Percentiles rank a stretch among this genome's conserved stretches.
These are phyloP conservation scores for Naso thynnoides DNA, from an alignment of 2,797 vertebrate genomes.

Conservation along the genomic window DNA sequence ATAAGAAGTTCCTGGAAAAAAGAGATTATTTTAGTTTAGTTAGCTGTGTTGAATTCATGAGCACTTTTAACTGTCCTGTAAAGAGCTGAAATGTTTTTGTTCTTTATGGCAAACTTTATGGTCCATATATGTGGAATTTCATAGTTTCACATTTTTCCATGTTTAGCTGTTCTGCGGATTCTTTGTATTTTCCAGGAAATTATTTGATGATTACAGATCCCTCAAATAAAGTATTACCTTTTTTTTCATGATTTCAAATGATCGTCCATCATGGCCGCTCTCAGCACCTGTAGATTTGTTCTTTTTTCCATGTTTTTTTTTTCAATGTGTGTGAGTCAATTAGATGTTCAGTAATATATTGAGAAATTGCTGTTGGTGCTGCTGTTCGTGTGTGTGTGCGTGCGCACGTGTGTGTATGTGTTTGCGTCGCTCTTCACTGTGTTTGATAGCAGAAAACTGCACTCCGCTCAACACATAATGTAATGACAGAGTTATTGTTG, in stretches of 20 bases:
- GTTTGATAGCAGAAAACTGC: conserved; percentile 14
- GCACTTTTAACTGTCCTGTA: neutral
- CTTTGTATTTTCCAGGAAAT: neutral
- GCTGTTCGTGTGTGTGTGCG: conserved; percentile 59
- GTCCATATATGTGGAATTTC: neutral
- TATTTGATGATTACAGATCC: neutral
- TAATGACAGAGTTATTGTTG: conserved; percentile 32
- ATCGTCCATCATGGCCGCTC: neutral
- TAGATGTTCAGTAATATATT: conserved; percentile 48
- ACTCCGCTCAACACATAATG: conserved; percentile 39
- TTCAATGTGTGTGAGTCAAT: conserved; percentile 26
- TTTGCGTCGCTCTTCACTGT: conserved; percentile 51
- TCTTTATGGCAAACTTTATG: no score
- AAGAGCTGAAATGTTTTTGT: neutral
- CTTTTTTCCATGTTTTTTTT: conserved; percentile 3
- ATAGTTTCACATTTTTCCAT: neutral
- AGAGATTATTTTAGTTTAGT: neutral
- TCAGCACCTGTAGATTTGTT: conserved; percentile 30
- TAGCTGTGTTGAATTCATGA: conserved; percentile 2
- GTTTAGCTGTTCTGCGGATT: neutral
- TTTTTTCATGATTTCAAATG: no score
- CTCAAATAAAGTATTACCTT: neutral
- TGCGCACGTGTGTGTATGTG: conserved; percentile 67
- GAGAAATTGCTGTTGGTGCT: conserved; percentile 49
- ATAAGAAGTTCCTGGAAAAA: neutral